Conservation (phyloP, 1,140 invertebrate genomes). For the Leptinotarsa lineolata region DNA sequence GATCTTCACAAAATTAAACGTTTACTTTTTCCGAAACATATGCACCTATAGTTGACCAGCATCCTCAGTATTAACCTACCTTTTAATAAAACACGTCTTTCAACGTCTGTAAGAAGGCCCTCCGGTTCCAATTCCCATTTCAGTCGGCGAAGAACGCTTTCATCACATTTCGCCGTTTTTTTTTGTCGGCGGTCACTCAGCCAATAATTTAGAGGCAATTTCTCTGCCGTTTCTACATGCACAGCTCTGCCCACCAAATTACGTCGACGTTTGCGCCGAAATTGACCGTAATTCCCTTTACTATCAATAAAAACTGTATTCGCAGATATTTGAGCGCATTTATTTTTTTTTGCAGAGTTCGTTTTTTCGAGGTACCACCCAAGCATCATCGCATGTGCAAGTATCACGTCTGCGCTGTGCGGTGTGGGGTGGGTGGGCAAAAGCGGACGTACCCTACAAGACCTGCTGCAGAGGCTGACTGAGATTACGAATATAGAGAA, state of each 20-base stretch:
- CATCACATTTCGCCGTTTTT: conserved; percentile 31
- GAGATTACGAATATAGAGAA: conserved; percentile 77
- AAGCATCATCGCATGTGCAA: conserved; percentile 84
- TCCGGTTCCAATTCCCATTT: background rate
- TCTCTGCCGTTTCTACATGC: conserved; percentile 8
- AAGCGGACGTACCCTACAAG: conserved; percentile 57
- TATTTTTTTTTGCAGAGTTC: conserved; percentile 73
- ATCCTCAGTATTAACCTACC: too few species aligned
- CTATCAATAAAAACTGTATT: conserved; percentile 12
- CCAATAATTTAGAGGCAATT: conserved; percentile 33
- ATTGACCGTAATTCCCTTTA: conserved; percentile 17
- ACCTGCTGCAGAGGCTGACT: conserved; percentile 68
- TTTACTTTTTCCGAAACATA: too few species aligned
- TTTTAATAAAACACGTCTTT: background rate
- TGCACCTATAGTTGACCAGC: too few species aligned
- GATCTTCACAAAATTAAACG: too few species aligned
- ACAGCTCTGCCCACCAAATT: background rate
- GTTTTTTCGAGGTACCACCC: conserved; percentile 84
- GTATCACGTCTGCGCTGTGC: conserved; percentile 79
- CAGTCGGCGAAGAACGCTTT: conserved; percentile 28
- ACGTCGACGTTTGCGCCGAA: background rate
- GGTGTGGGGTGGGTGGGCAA: conserved; percentile 71
- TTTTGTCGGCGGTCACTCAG: conserved; percentile 23
- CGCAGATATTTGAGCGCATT: conserved; percentile 4
- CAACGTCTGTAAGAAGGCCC: background rate